phyloP scores from a whole-genome alignment of 2,888 invertebrate genomes.

The Dusona sp. region DNA sequence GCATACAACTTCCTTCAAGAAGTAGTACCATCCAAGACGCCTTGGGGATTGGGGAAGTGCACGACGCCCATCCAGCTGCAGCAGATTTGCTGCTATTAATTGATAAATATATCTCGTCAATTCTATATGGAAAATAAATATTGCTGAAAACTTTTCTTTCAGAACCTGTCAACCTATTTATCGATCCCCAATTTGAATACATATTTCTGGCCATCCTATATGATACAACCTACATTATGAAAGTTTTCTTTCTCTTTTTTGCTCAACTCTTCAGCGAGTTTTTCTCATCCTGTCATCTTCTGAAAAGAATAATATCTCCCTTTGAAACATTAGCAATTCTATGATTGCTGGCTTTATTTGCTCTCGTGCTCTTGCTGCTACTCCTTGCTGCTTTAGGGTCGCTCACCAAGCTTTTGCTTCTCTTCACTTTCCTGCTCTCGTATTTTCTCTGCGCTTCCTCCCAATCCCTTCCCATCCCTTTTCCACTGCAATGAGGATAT shows the following conservation, averaged over 20 bases:
- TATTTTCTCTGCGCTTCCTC: slow-evolving; percentile 26
- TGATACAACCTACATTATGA: slow-evolving; percentile 35
- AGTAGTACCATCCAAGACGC: too few species aligned
- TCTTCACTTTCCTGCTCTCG: slow-evolving; percentile 52
- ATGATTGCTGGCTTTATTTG: slow-evolving; percentile 81
- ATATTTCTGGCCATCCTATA: slow-evolving; percentile 13
- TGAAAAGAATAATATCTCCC: slow-evolving; percentile 80
- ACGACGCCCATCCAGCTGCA: neutral
- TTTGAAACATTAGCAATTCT: slow-evolving; percentile 83
- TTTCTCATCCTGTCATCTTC: slow-evolving; percentile 74
- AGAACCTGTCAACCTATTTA: neutral
- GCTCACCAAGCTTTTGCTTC: slow-evolving; percentile 63
- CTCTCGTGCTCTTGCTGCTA: slow-evolving; percentile 57
- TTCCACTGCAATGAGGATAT: slow-evolving; percentile 24
- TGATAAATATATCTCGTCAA: neutral
- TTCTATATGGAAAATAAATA: neutral
- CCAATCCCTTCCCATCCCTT: slow-evolving; percentile 10
- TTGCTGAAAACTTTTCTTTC: neutral
- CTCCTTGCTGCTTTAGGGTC: slow-evolving; percentile 57
- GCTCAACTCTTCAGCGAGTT: slow-evolving; percentile 13
- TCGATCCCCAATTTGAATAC: neutral
- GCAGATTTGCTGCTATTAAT: neutral
- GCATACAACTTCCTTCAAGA: too few species aligned
- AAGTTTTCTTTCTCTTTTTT: slow-evolving; percentile 49
- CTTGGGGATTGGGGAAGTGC: too few species aligned